Evolutionary conservation across 2,113 vertebrate genomes (phyloP).

Genomic region (Helogale parvula): DNA sequence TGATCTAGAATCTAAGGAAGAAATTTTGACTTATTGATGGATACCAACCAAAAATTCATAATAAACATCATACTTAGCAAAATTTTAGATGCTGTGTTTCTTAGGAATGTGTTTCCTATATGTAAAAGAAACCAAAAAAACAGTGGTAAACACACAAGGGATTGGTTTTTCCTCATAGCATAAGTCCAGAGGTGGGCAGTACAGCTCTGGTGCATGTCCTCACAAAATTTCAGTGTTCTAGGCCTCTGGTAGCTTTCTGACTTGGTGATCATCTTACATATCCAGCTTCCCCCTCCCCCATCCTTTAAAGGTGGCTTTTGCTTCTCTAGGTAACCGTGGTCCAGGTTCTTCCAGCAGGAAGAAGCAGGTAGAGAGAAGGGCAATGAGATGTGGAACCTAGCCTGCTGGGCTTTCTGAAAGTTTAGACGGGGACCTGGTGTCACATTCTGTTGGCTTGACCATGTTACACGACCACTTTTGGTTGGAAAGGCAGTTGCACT

Average conservation of each 20-base stretch:
- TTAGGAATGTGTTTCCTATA: background rate
- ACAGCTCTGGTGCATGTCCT: no score
- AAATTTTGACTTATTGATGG: background rate
- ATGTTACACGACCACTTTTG: background rate
- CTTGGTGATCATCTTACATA: background rate
- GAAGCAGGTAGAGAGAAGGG: background rate
- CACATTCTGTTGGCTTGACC: background rate
- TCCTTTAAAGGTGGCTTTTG: background rate
- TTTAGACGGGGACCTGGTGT: accelerated
- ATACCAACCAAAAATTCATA: background rate
- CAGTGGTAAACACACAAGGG: background rate
- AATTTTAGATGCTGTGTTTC: background rate
- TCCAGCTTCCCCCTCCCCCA: background rate
- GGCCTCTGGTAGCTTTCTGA: background rate
- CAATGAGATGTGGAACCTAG: background rate
- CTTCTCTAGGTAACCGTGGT: background rate
- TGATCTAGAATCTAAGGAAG: background rate
- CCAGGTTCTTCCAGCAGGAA: background rate
- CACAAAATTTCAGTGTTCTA: background rate
- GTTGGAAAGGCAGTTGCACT: background rate
- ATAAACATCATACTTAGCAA: background rate
- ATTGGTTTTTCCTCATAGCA: background rate
- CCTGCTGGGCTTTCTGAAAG: background rate
- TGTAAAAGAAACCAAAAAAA: background rate
- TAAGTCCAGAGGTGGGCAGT: background rate